Conservation (phyloP, 2,797 vertebrate species). For the Champsocephalus esox region DNA sequence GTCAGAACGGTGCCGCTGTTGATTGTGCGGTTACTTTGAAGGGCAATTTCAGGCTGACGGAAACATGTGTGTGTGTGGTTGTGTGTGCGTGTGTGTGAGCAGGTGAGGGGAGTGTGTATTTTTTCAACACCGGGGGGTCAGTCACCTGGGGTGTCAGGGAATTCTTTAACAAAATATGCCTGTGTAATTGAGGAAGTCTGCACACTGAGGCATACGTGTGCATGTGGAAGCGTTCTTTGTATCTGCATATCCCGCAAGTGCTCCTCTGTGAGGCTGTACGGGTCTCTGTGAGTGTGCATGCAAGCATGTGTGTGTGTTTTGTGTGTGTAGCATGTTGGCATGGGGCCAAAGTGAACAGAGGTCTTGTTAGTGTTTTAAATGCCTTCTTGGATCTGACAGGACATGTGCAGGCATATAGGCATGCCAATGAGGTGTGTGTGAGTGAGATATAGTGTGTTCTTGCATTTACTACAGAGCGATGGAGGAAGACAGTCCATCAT, state of each 20-base stretch:
- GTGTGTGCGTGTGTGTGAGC: conserved; percentile 8
- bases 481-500: conserved; percentile 49
- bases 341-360: conserved; percentile 70
- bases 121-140: conserved; percentile 73
- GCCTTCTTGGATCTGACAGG: conserved; percentile 69
- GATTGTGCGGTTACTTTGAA: conserved; percentile 81
- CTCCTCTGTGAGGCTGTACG: conserved; percentile 22
- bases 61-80: conserved; percentile 52
- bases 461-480: conserved; percentile 40
- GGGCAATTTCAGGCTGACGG: conserved; percentile 75
- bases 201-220: conserved; percentile 26
- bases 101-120: conserved; percentile 62
- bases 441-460: conserved; percentile 24
- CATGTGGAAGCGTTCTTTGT: conserved; percentile 29
- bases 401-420: conserved; percentile 67
- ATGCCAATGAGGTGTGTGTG: conserved; percentile 59
- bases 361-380: conserved; percentile 75
- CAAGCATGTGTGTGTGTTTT: not conserved
- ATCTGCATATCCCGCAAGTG: conserved; percentile 50
- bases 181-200: conserved; percentile 76
- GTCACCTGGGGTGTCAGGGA: conserved; percentile 79
- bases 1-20: conserved; percentile 63
- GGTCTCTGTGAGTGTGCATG: conserved; percentile 9
- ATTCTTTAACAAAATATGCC: conserved; percentile 80
- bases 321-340: conserved; percentile 51